Evolutionary conservation across 1,140 invertebrate species (phyloP).

Genomic region (Aphelinus atriplicis): DNA sequence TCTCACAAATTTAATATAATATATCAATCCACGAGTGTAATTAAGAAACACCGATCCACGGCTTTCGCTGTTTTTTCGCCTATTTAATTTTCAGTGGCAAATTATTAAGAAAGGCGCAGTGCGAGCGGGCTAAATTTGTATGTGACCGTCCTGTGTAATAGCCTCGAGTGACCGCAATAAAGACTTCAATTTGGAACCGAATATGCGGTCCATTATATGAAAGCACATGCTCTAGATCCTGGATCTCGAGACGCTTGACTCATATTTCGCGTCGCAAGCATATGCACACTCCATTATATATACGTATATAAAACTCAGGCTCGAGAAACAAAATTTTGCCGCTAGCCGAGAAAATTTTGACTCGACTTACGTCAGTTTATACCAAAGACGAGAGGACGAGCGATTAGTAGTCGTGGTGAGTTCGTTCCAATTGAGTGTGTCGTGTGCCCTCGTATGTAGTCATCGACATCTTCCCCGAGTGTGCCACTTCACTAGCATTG

Average conservation of each 20-base stretch:
- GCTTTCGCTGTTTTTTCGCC: too few relatives aligned
- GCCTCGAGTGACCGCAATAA: not conserved
- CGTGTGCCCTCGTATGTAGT: not conserved
- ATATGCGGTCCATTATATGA: not conserved
- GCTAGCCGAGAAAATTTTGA: conserved; percentile 28
- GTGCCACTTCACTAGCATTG: too few relatives aligned
- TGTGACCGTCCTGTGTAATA: not conserved
- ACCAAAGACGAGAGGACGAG: conserved; percentile 1
- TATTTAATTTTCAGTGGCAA: too few relatives aligned
- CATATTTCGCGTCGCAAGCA: not conserved
- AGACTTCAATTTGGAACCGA: conserved; percentile 5
- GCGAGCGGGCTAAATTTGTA: too few relatives aligned
- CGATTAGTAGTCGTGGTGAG: conserved; percentile 19
- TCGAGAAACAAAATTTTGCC: conserved; percentile 1
- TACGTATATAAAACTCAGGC: too few relatives aligned
- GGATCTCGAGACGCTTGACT: too few relatives aligned
- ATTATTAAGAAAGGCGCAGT: too few relatives aligned
- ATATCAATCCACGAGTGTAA: too few relatives aligned
- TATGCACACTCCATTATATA: not conserved
- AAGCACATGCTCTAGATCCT: too few relatives aligned
- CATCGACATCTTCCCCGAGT: too few relatives aligned
- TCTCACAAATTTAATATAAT: too few relatives aligned
- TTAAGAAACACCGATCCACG: too few relatives aligned
- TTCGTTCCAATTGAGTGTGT: not conserved
- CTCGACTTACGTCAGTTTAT: conserved; percentile 29